Base-by-base conservation (phyloP, 2,797 vertebrate species). In the Oryzias dopingdopingensis region DNA sequence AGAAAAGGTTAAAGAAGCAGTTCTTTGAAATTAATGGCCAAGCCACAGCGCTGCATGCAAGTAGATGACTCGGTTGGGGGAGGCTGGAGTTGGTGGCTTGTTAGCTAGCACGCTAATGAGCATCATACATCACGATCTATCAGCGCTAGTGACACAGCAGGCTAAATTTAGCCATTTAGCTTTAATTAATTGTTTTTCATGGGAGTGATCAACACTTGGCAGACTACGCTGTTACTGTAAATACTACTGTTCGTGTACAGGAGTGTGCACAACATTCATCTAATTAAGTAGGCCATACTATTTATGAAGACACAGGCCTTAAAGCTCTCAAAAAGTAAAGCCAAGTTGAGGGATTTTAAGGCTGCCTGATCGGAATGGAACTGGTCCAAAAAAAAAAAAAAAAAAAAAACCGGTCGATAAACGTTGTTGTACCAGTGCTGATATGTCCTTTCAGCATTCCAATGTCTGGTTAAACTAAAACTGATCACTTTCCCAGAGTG, bases 151-250 rank as follows among this genome's bases (percentile, higher is more conserved):
- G 79, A 80, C 83, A 67, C 76, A 57, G 14, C 70, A 40, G 65
- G 58, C 77, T 88, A 87, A 83, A 88, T 88, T 86, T 88, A 87
- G 72, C 65, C 50, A 24, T 69, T 80, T 83, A 78, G 71, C 81
- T 82, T 76, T 68, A 81, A 82, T 85, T 81, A 75, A 67, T 72
- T 16, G 60, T 80, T 87, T 85, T 81, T 65, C 24, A 18, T 40
- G 56, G 51, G 67, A 60, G 73, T 77, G 83, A 89, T 89, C 83
- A 88, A 83, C 83, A 84, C 79, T 45, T 66, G 42, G 60, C 62
- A 79, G 48, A 58, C 4, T 24, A 67, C 69, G 48, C 41, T 1
- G 23, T 50, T 13, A 50, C 53, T 58, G 45, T 41, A 56, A 46
- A 57, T 52, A 62, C 52, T 49, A 22, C n/a, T 4, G 37, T 43